Base-by-base conservation (phyloP, 2,797 vertebrate species). In the Periparus ater region DNA sequence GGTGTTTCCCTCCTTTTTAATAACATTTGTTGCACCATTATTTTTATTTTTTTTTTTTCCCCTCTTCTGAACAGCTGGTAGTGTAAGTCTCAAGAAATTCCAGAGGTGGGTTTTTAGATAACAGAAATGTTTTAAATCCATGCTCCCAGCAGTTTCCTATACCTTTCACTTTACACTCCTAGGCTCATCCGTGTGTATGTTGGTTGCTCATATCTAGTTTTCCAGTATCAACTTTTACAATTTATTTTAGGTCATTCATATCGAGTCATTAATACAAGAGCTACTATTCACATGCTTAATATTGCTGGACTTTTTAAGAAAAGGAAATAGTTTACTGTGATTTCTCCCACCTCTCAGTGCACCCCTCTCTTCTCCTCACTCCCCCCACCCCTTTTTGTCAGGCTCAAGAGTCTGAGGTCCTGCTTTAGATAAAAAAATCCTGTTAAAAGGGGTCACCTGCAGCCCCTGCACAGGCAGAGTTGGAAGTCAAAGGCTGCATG, bases 311-410 rank as follows among this genome's bases (percentile, higher is more conserved):
- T 96, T 95, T 95, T 61, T 38, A 60, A 92, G 77, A 38, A 48
- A 75, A 83, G 8, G 3, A 93, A 96, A 85, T 44, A 67, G 83
- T 92, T 96, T 93, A 83, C 87, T 96, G 96, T 97, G 95, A 96
- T 89, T 94, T 94, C 30, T 80, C 30, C 57, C 73, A 53, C 78
- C 81, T 67, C 81, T 65, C 48, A 16, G 13, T 0, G 47, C 53
- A 42, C 15, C 17, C 22, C 17, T 54, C 44, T 9, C 32, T n/a
- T 45, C 32, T 45, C 14, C 22, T 45, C 53, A 8, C 19, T 32
- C 11, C 7, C 21, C 8, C 18, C 5, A 11, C 4, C 25, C 34
- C 4, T 21, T 66, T 54, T 11, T 5, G 38, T 82, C 60, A 76
- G 85, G 68, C 58, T 85, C 38, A 17, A 54, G 32, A 29, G 30